phyloP scores from a whole-genome alignment of 2,797 vertebrate species.

The Taeniopygia guttata region DNA sequence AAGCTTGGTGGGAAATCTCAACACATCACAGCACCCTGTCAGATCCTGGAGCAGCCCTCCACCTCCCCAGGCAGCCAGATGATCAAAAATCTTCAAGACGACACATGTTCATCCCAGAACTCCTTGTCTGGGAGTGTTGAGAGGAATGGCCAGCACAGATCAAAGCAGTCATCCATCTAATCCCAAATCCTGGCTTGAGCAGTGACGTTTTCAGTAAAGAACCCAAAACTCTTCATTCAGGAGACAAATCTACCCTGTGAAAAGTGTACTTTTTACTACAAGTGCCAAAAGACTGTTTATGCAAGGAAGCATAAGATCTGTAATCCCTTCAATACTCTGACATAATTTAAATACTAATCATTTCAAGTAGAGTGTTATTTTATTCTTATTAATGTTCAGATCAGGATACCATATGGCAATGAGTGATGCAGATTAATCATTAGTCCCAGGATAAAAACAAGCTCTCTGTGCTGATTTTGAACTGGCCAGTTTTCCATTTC shows the following conservation, averaged over 20 bases:
- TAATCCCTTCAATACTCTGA: slow-evolving; percentile 52
- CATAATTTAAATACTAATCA: slow-evolving; percentile 58
- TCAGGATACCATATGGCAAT: slow-evolving; percentile 48
- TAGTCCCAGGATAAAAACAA: slow-evolving; percentile 23
- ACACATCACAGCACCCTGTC: background rate
- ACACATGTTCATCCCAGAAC: background rate
- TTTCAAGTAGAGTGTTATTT: slow-evolving; percentile 46
- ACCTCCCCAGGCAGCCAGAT: slow-evolving; percentile 15
- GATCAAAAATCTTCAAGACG: background rate
- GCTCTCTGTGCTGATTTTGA: background rate
- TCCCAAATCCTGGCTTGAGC: slow-evolving; percentile 43
- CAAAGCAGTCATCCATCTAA: slow-evolving; percentile 56
- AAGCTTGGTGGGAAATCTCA: background rate
- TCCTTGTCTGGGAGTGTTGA: background rate
- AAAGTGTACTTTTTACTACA: slow-evolving; percentile 1
- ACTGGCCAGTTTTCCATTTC: background rate
- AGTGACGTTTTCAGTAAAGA: background rate
- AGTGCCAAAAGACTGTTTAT: background rate
- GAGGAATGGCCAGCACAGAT: slow-evolving; percentile 40
- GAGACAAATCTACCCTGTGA: slow-evolving; percentile 44
- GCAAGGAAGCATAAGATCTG: slow-evolving; percentile 17
- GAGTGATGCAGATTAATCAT: slow-evolving; percentile 53
- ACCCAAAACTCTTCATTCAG: background rate
- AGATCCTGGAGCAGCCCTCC: background rate
- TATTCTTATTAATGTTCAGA: slow-evolving; percentile 52